Base-by-base conservation (phyloP, 2,797 vertebrate species). In the Labroides dimidiatus region DNA sequence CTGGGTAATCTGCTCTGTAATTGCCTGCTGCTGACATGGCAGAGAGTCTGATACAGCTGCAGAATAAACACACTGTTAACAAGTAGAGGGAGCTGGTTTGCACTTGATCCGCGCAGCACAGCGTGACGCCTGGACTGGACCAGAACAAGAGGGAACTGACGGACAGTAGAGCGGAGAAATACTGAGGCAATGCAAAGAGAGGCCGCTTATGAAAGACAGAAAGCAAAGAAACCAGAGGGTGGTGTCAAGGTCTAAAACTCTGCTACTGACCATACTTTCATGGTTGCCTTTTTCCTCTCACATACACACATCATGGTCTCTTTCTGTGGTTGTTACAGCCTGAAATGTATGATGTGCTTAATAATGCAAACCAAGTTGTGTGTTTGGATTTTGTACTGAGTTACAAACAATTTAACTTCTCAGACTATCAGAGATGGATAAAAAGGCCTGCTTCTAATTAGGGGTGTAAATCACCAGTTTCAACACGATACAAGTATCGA, bases 1-100 rank as follows among this genome's bases (percentile, higher is more conserved):
- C 52, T 33, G 52, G 77, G 77, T 87, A 85, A 90, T 89, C 86
- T 85, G 77, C 69, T 77, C 80, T 76, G 78, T 89, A 89, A 89
- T 85, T 86, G 84, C 72, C 70, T 78, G 79, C 78, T 78, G 87
- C 87, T 84, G 85, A 88, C 75, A 77, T 41, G 14, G 77, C 80
- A 60, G 63, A 6, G 59, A 77, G 76, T 67, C 71, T 64, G 86
- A 82, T 65, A 75, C 37, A 64, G 79, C 76, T 71, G 70, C 68
- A 71, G 80, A 86, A 81, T 79, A 86, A 86, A 82, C 77, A 85
- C 60, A 62, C 65, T 68, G 77, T 73, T 80, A 81, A 82, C 84
- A 84, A 84, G 83, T 62, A 57, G 62, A 75, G 63, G 67, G 77
- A 80, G 78, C 72, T 75, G 27, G 62, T 77, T 62, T 72, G 43